Base-by-base conservation (phyloP, 2,797 vertebrate genomes). In the Alosa sapidissima region DNA sequence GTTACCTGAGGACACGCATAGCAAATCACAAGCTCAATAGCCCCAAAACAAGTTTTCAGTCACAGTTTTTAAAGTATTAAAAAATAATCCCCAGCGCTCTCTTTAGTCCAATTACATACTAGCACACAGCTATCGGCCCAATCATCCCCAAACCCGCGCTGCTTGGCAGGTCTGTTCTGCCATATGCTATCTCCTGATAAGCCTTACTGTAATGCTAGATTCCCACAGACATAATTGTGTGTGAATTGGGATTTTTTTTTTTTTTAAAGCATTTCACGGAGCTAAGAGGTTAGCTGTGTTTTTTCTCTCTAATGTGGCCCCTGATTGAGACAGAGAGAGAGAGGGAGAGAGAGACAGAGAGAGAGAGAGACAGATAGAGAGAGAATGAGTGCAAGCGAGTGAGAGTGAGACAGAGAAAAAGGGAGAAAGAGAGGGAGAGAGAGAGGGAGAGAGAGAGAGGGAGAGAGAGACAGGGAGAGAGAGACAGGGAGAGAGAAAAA, bases 61-160 rank as follows among this genome's bases (percentile, higher is more conserved):
- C 88, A 89, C 89, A 89, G 85, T 89, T 91, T 93, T 93, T 87
- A 90, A 89, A 84, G 85, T 90, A 93, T 92, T 93, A 94, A 96
- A 94, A 94, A 96, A 93, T 92, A 96, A 97, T 95, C 95, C 91
- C 89, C 89, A 91, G 90, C 87, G 91, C 85, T 93, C 95, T 95
- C 92, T 95, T 96, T 95, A 95, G 95, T 94, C 95, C 94, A 91
- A 95, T 95, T 96, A 96, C 94, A 95, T 94, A 95, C 91, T 93
- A 95, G 90, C 95, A 94, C 94, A 92, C 94, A 91, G 90, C 93
- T 96, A 95, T 95, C 94, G 90, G 91, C 86, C 91, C 84, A 89
- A 96, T 96, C 94, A 86, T 91, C 88, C 84, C 89, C 90, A 92
- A 89, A 84, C 90, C 93, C 92, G 93, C 95, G 94, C 92, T 91